phyloP scores from a whole-genome alignment of 2,797 vertebrate species.

The Acipenser transmontanus region DNA sequence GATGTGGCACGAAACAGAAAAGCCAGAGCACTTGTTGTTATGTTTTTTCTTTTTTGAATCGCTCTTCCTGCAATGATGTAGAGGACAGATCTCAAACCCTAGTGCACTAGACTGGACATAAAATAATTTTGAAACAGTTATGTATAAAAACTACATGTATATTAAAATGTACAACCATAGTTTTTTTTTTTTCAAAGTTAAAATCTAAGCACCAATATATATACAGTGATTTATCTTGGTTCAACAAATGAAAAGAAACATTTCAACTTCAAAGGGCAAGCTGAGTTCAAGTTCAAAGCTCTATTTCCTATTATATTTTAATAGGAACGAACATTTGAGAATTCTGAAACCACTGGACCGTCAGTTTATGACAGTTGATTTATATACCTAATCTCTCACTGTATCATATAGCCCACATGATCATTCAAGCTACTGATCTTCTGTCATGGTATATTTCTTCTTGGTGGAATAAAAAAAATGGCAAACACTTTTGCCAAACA shows the following conservation, averaged over 20 bases:
- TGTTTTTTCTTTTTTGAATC: too few species aligned
- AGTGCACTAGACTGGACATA: too few species aligned
- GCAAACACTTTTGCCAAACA: neutral
- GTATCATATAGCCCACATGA: slow-evolving; percentile 39
- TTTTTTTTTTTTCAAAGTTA: too few species aligned
- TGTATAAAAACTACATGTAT: too few species aligned
- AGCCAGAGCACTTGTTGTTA: too few species aligned
- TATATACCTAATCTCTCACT: slow-evolving; percentile 30
- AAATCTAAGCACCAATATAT: too few species aligned
- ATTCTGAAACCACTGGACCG: slow-evolving; percentile 35
- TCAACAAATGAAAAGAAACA: slow-evolving; percentile 38
- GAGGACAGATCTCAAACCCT: too few species aligned
- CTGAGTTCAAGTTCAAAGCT: slow-evolving; percentile 52
- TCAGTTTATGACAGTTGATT: slow-evolving; percentile 39
- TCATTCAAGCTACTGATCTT: slow-evolving; percentile 29
- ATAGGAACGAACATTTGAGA: slow-evolving; percentile 32
- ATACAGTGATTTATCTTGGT: slow-evolving; percentile 47
- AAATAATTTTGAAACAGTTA: too few species aligned
- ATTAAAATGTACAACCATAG: too few species aligned
- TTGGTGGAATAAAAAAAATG: slow-evolving; percentile 7
- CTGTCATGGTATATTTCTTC: slow-evolving; percentile 25
- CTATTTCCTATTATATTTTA: slow-evolving; percentile 38
- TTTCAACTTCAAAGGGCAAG: slow-evolving; percentile 39
- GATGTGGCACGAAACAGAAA: too few species aligned
- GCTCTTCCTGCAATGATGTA: too few species aligned